phyloP scores from a whole-genome alignment of 2,888 invertebrate species.

The Euzophera pinguis region DNA sequence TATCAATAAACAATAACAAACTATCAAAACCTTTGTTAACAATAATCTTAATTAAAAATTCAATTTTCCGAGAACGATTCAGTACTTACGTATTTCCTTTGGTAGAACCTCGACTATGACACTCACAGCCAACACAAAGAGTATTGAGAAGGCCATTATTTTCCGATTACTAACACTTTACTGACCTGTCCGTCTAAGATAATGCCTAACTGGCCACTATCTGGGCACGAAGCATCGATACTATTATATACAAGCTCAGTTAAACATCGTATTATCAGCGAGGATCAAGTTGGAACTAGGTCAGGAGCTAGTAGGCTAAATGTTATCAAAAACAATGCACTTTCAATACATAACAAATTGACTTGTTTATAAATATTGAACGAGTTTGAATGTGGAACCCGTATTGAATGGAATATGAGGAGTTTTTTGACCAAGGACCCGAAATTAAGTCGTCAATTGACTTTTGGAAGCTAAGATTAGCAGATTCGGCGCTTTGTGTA shows the following conservation, averaged over 20 bases:
- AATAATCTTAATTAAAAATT: not conserved
- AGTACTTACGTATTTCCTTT: slow-evolving; percentile 48
- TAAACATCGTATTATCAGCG: slow-evolving; percentile 24
- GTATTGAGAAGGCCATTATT: slow-evolving; percentile 30
- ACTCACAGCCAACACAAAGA: slow-evolving; percentile 33
- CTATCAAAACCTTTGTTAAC: not conserved
- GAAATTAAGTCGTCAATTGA: too few species aligned
- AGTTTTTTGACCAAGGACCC: too few species aligned
- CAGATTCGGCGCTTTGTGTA: too few species aligned
- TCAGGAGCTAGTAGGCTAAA: not conserved
- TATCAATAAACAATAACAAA: too few species aligned
- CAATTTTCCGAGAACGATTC: not conserved
- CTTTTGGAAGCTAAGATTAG: too few species aligned
- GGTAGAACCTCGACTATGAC: slow-evolving; percentile 37
- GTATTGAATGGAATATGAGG: too few species aligned
- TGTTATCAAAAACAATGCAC: not conserved
- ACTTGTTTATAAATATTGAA: not conserved
- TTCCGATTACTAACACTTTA: slow-evolving; percentile 8
- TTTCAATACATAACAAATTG: not conserved
- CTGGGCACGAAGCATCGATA: slow-evolving; percentile 16
- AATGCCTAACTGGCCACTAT: slow-evolving; percentile 23
- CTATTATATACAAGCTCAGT: slow-evolving; percentile 31
- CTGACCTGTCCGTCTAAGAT: slow-evolving; percentile 18
- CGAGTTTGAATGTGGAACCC: too few species aligned
- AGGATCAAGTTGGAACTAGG: slow-evolving; percentile 8